Evolutionary conservation across 2,113 vertebrate genomes (phyloP), one percentile per base, ranked within the genome.

Genomic region (Pica pica): DNA sequence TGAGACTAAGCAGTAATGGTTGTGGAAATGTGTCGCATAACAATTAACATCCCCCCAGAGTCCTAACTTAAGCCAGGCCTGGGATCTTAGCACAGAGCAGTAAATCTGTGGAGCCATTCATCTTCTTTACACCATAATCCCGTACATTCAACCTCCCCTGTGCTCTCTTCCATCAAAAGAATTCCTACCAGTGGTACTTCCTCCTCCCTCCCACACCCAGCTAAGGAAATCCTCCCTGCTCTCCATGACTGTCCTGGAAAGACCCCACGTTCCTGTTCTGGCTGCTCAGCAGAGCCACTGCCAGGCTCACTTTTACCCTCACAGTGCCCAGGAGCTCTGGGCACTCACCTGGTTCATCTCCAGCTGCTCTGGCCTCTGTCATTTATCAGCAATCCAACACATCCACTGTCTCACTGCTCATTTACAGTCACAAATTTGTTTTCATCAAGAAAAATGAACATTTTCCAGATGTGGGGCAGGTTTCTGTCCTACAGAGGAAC

Each of bases 61-160:
- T 14, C 39, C 60, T 17, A 30, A 26, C 16, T 17, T 8, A 20
- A 68, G 27, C 52, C 79, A 88, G 67, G 47, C 11, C 37, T 10
- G 50, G 42, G 24, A 39, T 59, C 8, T 64, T 12, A 18, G 31
- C 71, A 69, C 30, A 41, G 33, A 76, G 14, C 4, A 50, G 6
- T 8, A 55, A 46, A 57, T 31, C 44, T 26, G 0, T 2, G 44
- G 53, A 56, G 44, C 27, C 22, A 44, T 76, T 64, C 18, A n/a
- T 37, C n/a, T 47, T 16, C 14, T 69, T 30, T 26, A 13, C 49
- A n/a, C 33, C 57, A 10, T 8, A 31, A 46, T 4, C 33, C n/a
- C 24, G 6, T 0, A 13, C 4, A 15, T 7, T 13, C 31, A 69
- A 4, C 7, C 27, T 39, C 30, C 47, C 49, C 12, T 1, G 4